Evolutionary conservation across 2,113 vertebrate genomes (phyloP), one percentile per base, ranked within the genome.

Genomic region (Bucco capensis): DNA sequence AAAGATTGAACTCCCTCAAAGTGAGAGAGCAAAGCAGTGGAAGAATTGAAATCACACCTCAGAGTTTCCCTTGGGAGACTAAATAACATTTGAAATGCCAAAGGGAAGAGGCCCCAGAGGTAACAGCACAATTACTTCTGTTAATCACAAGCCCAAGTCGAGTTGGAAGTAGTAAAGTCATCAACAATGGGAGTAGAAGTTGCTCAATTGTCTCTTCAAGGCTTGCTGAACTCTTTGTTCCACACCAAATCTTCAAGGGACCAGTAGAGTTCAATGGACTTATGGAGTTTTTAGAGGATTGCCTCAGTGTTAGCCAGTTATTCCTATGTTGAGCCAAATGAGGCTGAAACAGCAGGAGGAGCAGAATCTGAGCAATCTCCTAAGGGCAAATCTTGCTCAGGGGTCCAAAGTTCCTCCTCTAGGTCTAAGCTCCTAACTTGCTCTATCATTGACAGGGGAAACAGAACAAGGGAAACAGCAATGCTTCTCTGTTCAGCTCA

Each of bases 221-320:
- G 17, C 25, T 65, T 27, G 12, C 13, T 53, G 42, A 57, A 17
- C 11, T 1, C 5, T 28, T 19, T 0, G 1, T 38, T 49, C 18
- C 10, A 24, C 42, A 42, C 13, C 37, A 51, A 19, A 35, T 28
- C 38, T 28, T 42, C 27, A 58, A 19, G 58, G 54, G 33, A 53
- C 21, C 35, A 72, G 82, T n/a, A 42, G 47, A 42, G 37, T 76
- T 64, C 14, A 51, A 46, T 10, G 10, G 33, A 28, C 60, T n/a
- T 49, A 13, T 14, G n/a, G 42, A 33, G 27, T 27, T 76, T 87
- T 58, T 53, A 65, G 33, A 47, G 22, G 12, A 14, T 22, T 22
- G 18, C 18, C 22, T 49, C n/a, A 28, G 38, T 73, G 67, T 61
- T 44, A 35, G 21, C 49, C 18, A 27, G 40, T 54, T 60, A 49